phyloP scores from a whole-genome alignment of 2,888 invertebrate species.

The Danaus chrysippus region DNA sequence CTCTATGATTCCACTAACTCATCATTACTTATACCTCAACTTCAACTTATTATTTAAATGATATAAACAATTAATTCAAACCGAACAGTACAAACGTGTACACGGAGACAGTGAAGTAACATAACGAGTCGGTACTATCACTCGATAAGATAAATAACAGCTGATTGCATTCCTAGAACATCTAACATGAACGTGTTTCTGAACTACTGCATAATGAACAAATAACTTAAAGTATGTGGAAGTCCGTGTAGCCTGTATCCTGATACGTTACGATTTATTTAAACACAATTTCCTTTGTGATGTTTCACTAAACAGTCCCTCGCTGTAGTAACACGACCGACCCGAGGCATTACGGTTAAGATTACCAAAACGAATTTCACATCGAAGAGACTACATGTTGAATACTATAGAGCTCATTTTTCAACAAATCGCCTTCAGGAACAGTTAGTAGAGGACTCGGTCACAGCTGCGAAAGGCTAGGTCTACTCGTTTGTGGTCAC shows the following conservation, averaged over 20 bases:
- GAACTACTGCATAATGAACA: neutral
- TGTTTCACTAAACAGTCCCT: constrained; percentile 29
- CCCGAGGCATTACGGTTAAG: constrained; percentile 30
- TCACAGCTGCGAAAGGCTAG: constrained; percentile 58
- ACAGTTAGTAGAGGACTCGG: constrained; percentile 31
- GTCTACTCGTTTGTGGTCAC: constrained; percentile 58
- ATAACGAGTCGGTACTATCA: no score
- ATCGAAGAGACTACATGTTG: neutral
- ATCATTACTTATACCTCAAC: neutral
- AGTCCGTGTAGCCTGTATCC: neutral
- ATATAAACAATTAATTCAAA: no score
- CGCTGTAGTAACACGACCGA: constrained; percentile 26
- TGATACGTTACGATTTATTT: constrained; percentile 17
- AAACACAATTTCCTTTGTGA: constrained; percentile 27
- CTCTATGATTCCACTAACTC: no score
- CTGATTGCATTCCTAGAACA: no score
- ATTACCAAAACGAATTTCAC: constrained; percentile 15
- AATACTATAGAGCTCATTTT: constrained; percentile 18
- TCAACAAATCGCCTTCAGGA: neutral
- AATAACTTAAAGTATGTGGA: neutral
- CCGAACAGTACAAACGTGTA: no score
- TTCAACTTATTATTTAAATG: neutral
- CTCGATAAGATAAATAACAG: no score
- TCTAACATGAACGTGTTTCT: no score
- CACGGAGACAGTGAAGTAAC: no score